Percentiles rank a stretch among this genome's conserved stretches.
phyloP scores from a whole-genome alignment of 2,797 vertebrate species.

The Acrossocheilus fasciatus region DNA sequence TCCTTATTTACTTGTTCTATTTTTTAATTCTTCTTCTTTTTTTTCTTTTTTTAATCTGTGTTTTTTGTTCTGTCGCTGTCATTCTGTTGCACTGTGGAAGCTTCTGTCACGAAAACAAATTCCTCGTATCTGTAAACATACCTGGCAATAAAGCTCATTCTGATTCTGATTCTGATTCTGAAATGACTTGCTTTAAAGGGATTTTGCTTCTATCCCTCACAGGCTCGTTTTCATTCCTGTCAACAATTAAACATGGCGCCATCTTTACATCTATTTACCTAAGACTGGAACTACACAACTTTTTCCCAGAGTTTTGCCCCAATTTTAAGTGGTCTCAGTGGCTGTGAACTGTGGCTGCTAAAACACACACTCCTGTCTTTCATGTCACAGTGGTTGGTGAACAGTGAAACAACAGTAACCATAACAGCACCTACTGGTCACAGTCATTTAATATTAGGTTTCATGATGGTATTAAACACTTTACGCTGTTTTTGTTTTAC shows the following conservation, averaged over 20 bases:
- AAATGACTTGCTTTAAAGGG: no score
- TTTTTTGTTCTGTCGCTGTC: no score
- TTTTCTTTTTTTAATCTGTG: no score
- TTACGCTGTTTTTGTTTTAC: neutral
- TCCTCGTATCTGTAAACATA: no score
- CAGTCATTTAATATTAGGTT: neutral
- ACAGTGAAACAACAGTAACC: neutral
- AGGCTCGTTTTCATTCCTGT: neutral
- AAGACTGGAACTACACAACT: neutral
- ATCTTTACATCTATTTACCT: neutral
- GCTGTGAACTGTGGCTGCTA: neutral
- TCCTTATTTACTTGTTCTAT: no score
- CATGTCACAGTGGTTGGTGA: neutral
- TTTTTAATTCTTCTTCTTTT: no score
- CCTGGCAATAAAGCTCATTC: no score
- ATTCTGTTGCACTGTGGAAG: no score
- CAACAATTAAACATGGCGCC: neutral
- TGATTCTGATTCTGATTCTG: no score
- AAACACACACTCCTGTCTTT: constrained; percentile 8
- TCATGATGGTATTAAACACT: neutral
- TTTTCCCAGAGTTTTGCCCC: neutral
- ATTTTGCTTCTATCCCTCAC: neutral
- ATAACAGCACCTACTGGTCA: constrained; percentile 3
- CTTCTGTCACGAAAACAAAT: no score
- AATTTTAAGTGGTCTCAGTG: neutral